Evolutionary conservation across 2,113 vertebrate species (phyloP).

Genomic region (Mus musculus): GRCm39 chr4:152415001-152415500

Average conservation of each 20-base stretch:
- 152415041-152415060: no score
- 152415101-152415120: not conserved
- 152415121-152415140: not conserved
- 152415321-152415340: no score
- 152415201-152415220: not conserved
- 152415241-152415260: not conserved
- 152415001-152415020: not conserved
- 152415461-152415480: not conserved
- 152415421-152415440: no score
- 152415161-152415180: not conserved
- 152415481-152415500: not conserved
- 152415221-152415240: not conserved
- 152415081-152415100: not conserved
- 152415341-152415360: not conserved
- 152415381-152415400: not conserved
- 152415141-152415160: not conserved
- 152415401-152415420: not conserved
- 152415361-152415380: not conserved
- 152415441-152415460: not conserved
- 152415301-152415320: not conserved
- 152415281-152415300: not conserved
- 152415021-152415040: rapidly evolving
- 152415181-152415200: not conserved
- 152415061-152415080: no score
- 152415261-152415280: not conserved